phyloP scores from a whole-genome alignment of 2,888 invertebrate genomes.

The Hypselothyrea guttata region DNA sequence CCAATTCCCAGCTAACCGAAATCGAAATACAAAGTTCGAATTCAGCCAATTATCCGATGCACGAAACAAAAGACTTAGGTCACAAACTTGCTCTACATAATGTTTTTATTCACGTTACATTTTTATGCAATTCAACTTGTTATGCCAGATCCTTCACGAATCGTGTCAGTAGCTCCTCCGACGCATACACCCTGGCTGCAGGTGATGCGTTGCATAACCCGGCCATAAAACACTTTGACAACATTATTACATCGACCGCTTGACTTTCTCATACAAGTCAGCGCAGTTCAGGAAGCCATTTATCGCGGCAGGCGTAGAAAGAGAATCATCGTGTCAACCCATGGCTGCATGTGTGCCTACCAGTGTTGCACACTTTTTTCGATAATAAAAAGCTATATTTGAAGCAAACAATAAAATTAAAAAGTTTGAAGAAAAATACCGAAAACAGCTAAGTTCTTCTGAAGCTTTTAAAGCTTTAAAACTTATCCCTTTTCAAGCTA shows the following conservation, averaged over 20 bases:
- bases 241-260: conserved; percentile 56
- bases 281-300: conserved; percentile 70
- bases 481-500: no score
- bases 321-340: conserved; percentile 24
- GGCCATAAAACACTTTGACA: conserved; percentile 73
- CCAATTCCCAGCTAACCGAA: no score
- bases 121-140: background rate
- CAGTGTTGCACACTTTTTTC: no score
- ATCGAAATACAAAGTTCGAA: no score
- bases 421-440: no score
- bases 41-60: no score
- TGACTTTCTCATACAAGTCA: conserved; percentile 75
- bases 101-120: background rate
- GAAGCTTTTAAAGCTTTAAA: no score
- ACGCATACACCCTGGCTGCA: background rate
- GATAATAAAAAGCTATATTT: no score
- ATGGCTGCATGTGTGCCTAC: conserved; percentile 13
- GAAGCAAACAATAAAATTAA: no score
- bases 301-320: conserved; percentile 29
- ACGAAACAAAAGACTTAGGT: no score
- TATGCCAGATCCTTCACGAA: conserved; percentile 6
- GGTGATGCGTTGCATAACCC: conserved; percentile 56
- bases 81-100: conserved; percentile 26
- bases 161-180: background rate
- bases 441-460: no score